These are phyloP conservation scores for Cantharis rufa DNA, from an alignment of 2,888 invertebrate genomes.

Conservation along the genomic window DNA sequence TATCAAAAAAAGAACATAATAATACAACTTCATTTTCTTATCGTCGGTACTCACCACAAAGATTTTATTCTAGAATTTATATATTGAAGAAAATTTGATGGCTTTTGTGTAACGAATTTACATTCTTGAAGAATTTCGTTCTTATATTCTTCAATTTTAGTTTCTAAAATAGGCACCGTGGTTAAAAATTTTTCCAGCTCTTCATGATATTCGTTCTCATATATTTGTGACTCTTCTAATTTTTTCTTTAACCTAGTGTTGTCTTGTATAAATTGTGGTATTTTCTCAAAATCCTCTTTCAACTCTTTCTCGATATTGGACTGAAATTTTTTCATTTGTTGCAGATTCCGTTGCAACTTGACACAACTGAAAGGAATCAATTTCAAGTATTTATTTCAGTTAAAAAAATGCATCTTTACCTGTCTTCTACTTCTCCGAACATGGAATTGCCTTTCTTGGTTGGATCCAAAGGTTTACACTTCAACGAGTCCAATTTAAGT, in stretches of 20 bases:
- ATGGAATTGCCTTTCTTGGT: conserved; percentile 49
- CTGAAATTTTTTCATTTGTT: background rate
- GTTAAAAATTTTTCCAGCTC: background rate
- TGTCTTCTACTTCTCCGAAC: conserved; percentile 52
- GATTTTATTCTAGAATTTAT: background rate
- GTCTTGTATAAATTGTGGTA: background rate
- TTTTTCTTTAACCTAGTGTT: background rate
- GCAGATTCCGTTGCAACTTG: background rate
- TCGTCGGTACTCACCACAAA: background rate
- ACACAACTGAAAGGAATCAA: background rate
- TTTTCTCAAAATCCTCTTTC: background rate
- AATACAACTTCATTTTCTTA: background rate
- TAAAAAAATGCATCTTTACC: conserved; percentile 32
- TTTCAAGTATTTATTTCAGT: background rate
- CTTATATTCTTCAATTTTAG: background rate
- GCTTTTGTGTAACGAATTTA: background rate
- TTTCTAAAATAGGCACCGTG: background rate
- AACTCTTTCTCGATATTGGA: background rate
- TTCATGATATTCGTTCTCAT: background rate
- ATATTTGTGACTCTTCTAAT: background rate
- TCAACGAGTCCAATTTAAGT: conserved; percentile 42
- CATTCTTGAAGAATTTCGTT: background rate
- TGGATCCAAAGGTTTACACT: conserved; percentile 43
- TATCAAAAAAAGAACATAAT: background rate
- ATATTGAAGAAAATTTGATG: background rate